Base-by-base conservation (phyloP, 92 coral and sea anemone genomes). In the Zoanthus solanderi region DNA sequence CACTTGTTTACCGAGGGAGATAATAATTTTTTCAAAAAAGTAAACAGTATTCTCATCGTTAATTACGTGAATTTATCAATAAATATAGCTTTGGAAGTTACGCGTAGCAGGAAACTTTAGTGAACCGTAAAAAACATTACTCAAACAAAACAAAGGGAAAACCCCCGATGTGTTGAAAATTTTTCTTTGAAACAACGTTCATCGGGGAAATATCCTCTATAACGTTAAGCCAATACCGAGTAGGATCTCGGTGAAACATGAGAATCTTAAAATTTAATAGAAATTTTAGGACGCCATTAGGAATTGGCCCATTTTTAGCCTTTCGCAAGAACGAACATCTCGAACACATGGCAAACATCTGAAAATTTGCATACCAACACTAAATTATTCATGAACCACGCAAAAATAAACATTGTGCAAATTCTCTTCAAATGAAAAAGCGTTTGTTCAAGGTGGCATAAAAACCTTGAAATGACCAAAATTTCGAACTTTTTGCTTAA, bases 311-410 rank as follows among this genome's bases (percentile, higher is more conserved):
- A 42, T 71, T 86, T 44, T 18, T 78, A 76, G 65, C 85, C 74
- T 69, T 75, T 68, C 56, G 87, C 52, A 68, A 74, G 79, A 81
- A 46, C 11, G 46, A 23, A 65, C n/a, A 23, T 81, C 66, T 18
- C 18, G 11, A 90, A 91, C 91, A 88, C 91, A 91, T 91, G 92
- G 84, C 78, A 61, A 71, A 84, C 82, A 84, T 86, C 83, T 88
- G 89, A 88, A 83, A 74, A 46, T 23, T 66, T 87, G 75, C 83
- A 58, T 84, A 31, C 85, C 83, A 58, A 90, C 57, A 56, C 79
- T 90, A 82, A 90, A 90, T 90, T 80, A 91, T 91, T 91, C 85
- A 91, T 75, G 58, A 84, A 60, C 82, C 81, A 82, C 83, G 72
- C 69, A 84, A 72, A 90, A 87, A 87, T 76, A 91, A 91, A 91